Conservation (phyloP, 2,797 vertebrate genomes). For the Rhyacichthys aspro region DNA sequence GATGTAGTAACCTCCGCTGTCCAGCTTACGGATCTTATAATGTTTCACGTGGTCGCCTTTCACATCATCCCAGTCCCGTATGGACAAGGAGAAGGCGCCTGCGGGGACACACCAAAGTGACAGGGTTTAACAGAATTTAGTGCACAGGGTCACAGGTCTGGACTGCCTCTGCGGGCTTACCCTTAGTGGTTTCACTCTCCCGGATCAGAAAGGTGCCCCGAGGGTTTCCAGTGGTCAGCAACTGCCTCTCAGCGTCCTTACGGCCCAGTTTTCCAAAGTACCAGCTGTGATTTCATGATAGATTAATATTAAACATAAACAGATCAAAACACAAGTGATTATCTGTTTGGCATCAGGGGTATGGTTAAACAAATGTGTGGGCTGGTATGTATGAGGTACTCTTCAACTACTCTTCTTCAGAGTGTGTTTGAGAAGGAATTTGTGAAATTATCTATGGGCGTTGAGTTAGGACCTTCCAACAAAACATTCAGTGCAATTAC, state of each 20-base stretch:
- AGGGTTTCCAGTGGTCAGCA: constrained; percentile 91
- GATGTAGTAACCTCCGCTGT: constrained; percentile 98
- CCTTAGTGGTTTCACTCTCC: constrained; percentile 98
- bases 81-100: constrained; percentile 98
- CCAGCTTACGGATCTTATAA: constrained; percentile 98
- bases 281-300: constrained; percentile 81
- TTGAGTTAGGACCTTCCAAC: no score
- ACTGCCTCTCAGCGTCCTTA: constrained; percentile 96
- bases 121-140: neutral
- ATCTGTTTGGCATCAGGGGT: no score
- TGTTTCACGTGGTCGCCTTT: constrained; percentile 98
- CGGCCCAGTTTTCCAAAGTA: constrained; percentile 97
- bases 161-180: constrained; percentile 65
- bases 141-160: neutral
- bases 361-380: no score
- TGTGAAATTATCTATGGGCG: no score
- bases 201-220: constrained; percentile 95
- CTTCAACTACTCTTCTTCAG: no score
- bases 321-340: no score
- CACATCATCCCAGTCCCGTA: constrained; percentile 96
- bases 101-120: neutral
- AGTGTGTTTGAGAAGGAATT: no score
- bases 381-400: no score
- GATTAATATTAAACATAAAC: neutral
- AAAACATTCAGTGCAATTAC: no score